Percentiles rank a stretch among this genome's conserved stretches.
Conservation (phyloP, 2,888 invertebrate species). For the Thera obeliscata region DNA sequence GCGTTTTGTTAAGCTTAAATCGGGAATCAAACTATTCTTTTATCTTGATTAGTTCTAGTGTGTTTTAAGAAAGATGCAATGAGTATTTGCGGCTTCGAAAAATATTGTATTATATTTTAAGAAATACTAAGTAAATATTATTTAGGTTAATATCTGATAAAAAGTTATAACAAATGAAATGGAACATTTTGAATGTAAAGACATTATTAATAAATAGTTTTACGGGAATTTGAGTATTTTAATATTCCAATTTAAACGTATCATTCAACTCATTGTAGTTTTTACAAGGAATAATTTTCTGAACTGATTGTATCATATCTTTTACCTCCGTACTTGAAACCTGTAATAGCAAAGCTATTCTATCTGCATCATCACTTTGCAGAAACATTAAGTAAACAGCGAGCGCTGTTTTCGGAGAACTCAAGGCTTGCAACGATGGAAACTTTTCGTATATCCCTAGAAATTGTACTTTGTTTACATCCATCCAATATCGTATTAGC, state of each 20-base stretch:
- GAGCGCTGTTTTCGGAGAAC: slow-evolving; percentile 16
- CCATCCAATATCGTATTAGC: slow-evolving; percentile 21
- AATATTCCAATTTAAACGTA: slow-evolving; percentile 14
- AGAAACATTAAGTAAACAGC: slow-evolving; percentile 21
- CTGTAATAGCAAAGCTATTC: slow-evolving; percentile 16
- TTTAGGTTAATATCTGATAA: too few species aligned
- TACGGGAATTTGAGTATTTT: background rate
- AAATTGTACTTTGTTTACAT: slow-evolving; percentile 24
- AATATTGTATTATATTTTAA: too few species aligned
- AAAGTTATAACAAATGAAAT: too few species aligned
- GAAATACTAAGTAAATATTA: too few species aligned
- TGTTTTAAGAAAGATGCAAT: too few species aligned
- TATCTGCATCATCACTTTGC: slow-evolving; percentile 12
- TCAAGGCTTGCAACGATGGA: slow-evolving; percentile 3
- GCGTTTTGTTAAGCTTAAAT: too few species aligned
- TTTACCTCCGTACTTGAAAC: background rate
- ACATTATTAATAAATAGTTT: background rate
- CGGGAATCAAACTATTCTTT: too few species aligned
- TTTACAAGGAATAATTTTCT: slow-evolving; percentile 4
- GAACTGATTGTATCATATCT: background rate
- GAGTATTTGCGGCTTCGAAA: too few species aligned
- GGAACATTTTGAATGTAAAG: background rate
- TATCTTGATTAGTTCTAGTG: too few species aligned
- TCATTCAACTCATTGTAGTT: slow-evolving; percentile 12
- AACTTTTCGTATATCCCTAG: slow-evolving; percentile 13